phyloP scores from a whole-genome alignment of 2,113 vertebrate species.

The Phylloscopus whistleri region DNA sequence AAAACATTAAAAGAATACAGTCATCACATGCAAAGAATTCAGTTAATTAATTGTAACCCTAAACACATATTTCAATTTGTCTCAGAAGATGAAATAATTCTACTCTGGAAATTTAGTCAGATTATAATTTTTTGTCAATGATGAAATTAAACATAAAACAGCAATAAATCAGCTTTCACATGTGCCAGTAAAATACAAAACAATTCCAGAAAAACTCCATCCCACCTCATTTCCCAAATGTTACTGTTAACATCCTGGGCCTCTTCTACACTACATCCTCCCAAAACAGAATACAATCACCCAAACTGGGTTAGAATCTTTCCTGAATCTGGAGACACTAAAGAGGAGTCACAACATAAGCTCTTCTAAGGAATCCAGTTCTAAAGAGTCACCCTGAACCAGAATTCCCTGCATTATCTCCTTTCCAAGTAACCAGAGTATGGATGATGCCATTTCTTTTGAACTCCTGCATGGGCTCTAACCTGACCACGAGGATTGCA shows the following conservation, averaged over 20 bases:
- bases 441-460: neutral
- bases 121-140: neutral
- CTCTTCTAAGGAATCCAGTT: neutral
- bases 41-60: neutral
- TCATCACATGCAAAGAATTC: neutral
- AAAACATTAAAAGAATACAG: neutral
- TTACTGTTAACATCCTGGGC: neutral
- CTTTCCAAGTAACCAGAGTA: neutral
- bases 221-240: neutral
- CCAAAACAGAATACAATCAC: neutral
- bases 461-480: neutral
- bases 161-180: neutral
- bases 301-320: neutral
- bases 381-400: neutral
- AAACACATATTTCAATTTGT: neutral
- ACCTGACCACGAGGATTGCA: neutral
- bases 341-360: neutral
- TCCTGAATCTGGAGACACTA: neutral
- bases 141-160: neutral
- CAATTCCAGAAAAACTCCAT: neutral
- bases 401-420: neutral
- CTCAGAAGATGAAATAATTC: neutral
- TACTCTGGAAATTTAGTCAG: neutral
- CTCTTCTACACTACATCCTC: neutral
- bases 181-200: neutral